Evolutionary conservation across 2,888 invertebrate species (phyloP).

Genomic region (Lepidochrysops patricia): DNA sequence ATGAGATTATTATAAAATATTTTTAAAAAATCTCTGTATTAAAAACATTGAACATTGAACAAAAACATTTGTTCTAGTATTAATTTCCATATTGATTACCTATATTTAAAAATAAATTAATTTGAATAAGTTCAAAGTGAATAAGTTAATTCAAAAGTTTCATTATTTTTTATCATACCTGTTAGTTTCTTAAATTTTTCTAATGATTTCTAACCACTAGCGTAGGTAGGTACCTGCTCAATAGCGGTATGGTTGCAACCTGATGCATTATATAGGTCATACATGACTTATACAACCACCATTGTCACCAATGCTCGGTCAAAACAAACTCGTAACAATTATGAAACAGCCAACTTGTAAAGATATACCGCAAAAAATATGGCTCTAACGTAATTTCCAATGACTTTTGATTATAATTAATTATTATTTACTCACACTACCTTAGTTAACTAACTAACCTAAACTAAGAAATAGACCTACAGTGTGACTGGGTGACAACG

Average conservation of each 20-base stretch:
- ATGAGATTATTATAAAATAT: background rate
- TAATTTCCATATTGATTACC: background rate
- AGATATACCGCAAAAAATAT: background rate
- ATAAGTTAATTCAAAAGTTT: background rate
- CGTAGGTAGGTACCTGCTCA: background rate
- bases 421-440: too few species aligned
- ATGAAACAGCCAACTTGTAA: background rate
- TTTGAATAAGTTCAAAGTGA: background rate
- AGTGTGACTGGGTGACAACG: too few species aligned
- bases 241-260: background rate
- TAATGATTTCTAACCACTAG: background rate
- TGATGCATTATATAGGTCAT: background rate
- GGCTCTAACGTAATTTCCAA: background rate
- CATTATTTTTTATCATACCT: background rate
- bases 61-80: background rate
- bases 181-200: background rate
- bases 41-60: background rate
- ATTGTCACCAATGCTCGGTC: background rate
- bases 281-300: background rate
- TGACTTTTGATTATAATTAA: too few species aligned
- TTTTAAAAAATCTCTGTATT: background rate
- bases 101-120: background rate
- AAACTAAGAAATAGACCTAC: too few species aligned
- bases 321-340: background rate
- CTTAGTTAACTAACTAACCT: too few species aligned